Evolutionary conservation across 2,113 vertebrate genomes (phyloP).

Genomic region (Sander lucioperca): DNA sequence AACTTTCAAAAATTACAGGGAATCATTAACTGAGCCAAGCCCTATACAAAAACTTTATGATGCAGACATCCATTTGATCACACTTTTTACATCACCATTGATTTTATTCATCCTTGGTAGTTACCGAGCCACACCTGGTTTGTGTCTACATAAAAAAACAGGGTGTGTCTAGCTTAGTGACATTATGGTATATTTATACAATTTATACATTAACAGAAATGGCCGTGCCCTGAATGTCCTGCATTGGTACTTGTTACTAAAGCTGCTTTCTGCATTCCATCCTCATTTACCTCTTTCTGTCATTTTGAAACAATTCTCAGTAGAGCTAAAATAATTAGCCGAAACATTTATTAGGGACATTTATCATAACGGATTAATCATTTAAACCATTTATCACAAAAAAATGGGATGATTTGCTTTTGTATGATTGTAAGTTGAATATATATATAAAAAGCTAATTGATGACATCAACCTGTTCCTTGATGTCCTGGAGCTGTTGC

Average conservation of each 20-base stretch:
- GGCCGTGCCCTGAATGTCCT: background rate
- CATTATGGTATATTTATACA: background rate
- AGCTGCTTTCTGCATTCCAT: background rate
- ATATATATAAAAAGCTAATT: background rate
- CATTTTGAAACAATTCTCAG: background rate
- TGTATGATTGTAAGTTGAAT: background rate
- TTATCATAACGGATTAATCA: no score
- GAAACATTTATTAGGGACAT: no score
- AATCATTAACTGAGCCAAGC: conserved; percentile 3
- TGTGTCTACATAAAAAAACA: background rate
- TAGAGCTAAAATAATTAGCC: no score
- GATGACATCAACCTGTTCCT: conserved; percentile 89
- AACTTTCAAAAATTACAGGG: background rate
- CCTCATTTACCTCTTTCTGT: background rate
- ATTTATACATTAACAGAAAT: background rate
- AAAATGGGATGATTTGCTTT: background rate
- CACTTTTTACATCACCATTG: conserved; percentile 2
- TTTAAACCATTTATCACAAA: no score
- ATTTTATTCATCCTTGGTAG: background rate
- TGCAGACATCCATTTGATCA: background rate
- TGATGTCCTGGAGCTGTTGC: conserved; percentile 98
- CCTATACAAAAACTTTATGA: background rate
- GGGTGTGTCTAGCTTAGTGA: background rate
- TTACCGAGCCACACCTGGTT: background rate
- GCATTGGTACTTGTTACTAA: background rate